Base-by-base conservation (phyloP, 1,140 invertebrate species). In the Pseudobourletiella spinata region DNA sequence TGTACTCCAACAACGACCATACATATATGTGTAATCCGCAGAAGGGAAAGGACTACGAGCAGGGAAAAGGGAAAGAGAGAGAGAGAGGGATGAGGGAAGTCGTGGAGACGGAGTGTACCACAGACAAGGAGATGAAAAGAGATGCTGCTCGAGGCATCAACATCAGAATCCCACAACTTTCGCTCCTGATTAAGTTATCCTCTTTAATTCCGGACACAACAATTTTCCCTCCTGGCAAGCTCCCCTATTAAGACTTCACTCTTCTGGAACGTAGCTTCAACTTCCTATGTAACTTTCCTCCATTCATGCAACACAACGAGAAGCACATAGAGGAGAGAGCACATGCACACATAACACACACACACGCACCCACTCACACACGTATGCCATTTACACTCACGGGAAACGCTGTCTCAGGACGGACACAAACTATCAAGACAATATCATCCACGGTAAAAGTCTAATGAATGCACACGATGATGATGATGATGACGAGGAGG, bases 171-270 rank as follows among this genome's bases (percentile, higher is more conserved):
- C 46, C 63, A 56, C 61, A 67, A 64, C 55, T 67, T 67, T 64
- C 54, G 26, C 61, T 62, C 59, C 65, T 66, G 64, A 66, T 69
- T 69, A 66, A 64, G 61, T 66, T 69, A 66, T 66, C 62, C 64
- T 63, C 56, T 48, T 65, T 68, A 69, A 69, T 69, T 69, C 67
- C 63, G 63, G 62, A 66, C 67, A 66, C 61, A 69, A 61, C 61
- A 66, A 63, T 66, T 69, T 61, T 64, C 44, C 64, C 67, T 61
- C 51, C 25, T 29, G 59, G 67, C 67, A 64, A 62, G 56, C 48
- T 66, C 52, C 58, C 43, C 56, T 63, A 69, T 69, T 65, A 69
- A 66, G 46, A 26, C 43, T 60, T 50, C 55, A 63, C 61, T 59
- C 46, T 44, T 15, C 51, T 63, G 61, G 50, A 46, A 46, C 35